Percentiles rank a stretch among this genome's conserved stretches.
Conservation (phyloP, 1,140 invertebrate species). For the Zaprionus lachaisei region DNA sequence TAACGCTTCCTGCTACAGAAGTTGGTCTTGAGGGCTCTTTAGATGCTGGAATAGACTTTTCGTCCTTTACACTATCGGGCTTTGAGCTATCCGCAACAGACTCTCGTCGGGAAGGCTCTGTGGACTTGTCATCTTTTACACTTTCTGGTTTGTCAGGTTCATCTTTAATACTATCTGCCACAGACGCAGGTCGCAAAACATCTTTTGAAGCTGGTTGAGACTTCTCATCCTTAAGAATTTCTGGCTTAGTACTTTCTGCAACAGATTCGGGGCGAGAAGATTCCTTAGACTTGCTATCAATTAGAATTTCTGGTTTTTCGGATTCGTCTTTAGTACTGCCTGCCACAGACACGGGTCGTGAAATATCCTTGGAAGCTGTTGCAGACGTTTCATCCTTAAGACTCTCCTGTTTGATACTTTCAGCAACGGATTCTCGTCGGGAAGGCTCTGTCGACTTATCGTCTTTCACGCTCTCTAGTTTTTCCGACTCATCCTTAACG, state of each 20-base stretch:
- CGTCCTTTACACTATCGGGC: constrained; percentile 35
- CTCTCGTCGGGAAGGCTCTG: constrained; percentile 24
- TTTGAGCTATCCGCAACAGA: constrained; percentile 20
- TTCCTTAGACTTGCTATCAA: too few species aligned
- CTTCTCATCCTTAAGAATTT: constrained; percentile 7
- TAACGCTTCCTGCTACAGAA: constrained; percentile 34
- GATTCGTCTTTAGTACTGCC: too few species aligned
- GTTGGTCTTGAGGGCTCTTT: constrained; percentile 46
- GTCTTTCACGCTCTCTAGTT: constrained; percentile 13
- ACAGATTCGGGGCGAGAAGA: constrained; percentile 24
- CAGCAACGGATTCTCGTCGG: constrained; percentile 20
- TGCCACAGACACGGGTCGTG: constrained; percentile 41
- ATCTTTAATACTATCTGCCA: constrained; percentile 29
- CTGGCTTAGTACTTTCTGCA: constrained; percentile 18
- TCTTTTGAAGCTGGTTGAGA: constrained; percentile 12
- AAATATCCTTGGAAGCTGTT: constrained; percentile 27
- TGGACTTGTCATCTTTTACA: constrained; percentile 28
- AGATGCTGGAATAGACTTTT: constrained; percentile 39
- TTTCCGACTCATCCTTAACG: constrained; percentile 16
- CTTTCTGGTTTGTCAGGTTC: constrained; percentile 23
- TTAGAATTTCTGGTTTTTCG: too few species aligned
- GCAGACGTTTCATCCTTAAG: constrained; percentile 8
- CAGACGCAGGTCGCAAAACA: constrained; percentile 16
- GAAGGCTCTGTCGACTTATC: constrained; percentile 34
- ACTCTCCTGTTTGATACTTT: constrained; percentile 36